Conservation (phyloP, 2,113 vertebrate genomes). For the Boulengeromyrus knoepffleri region DNA sequence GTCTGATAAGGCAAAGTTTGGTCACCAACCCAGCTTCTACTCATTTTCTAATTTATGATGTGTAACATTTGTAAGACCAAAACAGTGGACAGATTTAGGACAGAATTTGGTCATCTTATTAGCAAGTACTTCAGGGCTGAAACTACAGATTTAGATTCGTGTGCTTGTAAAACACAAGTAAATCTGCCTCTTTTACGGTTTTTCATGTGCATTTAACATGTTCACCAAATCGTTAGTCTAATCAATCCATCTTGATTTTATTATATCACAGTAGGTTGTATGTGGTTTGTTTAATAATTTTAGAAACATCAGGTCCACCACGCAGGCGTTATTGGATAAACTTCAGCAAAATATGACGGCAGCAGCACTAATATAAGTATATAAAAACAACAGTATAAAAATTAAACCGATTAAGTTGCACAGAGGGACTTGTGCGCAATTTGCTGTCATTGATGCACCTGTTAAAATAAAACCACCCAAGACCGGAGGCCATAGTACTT, state of each 20-base stretch:
- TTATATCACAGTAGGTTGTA: neutral
- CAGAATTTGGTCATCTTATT: neutral
- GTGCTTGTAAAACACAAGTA: neutral
- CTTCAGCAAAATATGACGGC: neutral
- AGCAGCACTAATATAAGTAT: neutral
- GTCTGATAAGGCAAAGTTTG: neutral
- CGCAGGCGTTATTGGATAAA: neutral
- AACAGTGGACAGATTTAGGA: neutral
- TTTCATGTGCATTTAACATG: neutral
- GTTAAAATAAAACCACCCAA: neutral
- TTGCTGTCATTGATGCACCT: neutral
- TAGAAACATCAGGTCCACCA: neutral
- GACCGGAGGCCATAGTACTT: neutral
- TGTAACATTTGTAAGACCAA: neutral
- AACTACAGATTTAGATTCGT: neutral
- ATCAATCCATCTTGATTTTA: neutral
- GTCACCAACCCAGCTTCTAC: neutral
- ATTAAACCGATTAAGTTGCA: neutral
- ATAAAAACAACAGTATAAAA: neutral
- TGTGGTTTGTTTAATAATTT: neutral
- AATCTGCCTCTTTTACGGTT: neutral
- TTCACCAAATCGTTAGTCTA: neutral
- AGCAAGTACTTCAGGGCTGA: neutral
- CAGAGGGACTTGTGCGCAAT: neutral
- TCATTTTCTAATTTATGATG: neutral